Evolutionary conservation across 92 coral and sea anemone genomes (phyloP), one percentile per base, ranked within the genome.

Genomic region (Phenganax stokvisi): DNA sequence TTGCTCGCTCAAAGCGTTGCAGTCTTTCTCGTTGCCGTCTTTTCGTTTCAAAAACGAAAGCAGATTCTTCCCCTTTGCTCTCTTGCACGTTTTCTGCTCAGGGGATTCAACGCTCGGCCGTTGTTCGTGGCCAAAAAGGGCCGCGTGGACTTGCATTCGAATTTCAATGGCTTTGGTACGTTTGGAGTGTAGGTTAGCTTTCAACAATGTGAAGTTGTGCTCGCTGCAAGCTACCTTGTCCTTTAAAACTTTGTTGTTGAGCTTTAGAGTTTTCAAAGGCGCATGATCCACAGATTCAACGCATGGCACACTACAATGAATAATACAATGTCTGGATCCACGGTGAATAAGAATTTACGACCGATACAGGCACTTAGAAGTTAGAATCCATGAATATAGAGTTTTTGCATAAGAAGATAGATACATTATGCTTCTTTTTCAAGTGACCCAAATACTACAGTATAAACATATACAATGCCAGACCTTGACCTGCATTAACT

Each of bases 51-150:
- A 30, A 20, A 60, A 77, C 60, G 31, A 52, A 70, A 77, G 16
- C 51, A 44, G 30, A 20, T 55, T 71, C 8, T 60, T 77, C 52
- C 72, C 52, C 17, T 28, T 77, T 44, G 66, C n/a, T 76, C 25
- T 76, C n/a, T 59, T 56, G 68, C 20, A 76, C 52, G 61, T 20
- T 76, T 77, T 62, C 72, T 57, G 52, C 29, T 44, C 81, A 51
- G 56, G 66, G 29, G 66, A 30, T 57, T 77, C 56, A 0, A 62
- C 54, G 44, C n/a, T 1, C 11, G 16, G 69, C 15, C 77, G 30
- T 15, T 64, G 29, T 9, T 77, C 81, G 54, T 44, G 53, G 52
- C 52, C 52, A 17, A 52, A 37, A 25, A 77, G 67, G 15, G 54
- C 57, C 3, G 31, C 66, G 12, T 44, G 29, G 67, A 77, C 47